Percentiles rank a stretch among this genome's conserved stretches.
These are phyloP conservation scores for Syncerus caffer DNA, from an alignment of 2,797 vertebrate genomes.

Conservation along the genomic window DNA sequence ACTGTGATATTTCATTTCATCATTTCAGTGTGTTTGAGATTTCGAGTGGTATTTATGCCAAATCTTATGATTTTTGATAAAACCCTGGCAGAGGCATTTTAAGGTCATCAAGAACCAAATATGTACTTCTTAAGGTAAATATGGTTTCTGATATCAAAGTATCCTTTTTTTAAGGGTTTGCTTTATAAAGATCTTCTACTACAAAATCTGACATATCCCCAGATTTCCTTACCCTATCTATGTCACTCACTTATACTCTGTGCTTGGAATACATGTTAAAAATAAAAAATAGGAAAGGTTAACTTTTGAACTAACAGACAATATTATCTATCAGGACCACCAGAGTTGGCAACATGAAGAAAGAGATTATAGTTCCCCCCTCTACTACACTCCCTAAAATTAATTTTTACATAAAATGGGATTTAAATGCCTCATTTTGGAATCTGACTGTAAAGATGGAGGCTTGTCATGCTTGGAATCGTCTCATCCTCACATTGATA, in stretches of 20 bases:
- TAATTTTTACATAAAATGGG: neutral
- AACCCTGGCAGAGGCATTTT: neutral
- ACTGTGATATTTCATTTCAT: neutral
- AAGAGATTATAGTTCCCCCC: neutral
- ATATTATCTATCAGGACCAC: neutral
- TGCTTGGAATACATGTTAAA: neutral
- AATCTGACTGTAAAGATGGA: neutral
- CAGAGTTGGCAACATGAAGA: neutral
- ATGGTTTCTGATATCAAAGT: neutral
- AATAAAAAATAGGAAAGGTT: neutral
- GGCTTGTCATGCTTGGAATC: slow-evolving; percentile 1
- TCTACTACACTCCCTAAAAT: neutral
- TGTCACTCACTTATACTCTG: neutral
- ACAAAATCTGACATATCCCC: neutral
- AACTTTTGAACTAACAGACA: neutral
- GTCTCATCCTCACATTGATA: neutral
- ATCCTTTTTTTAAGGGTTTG: neutral
- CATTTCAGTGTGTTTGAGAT: neutral
- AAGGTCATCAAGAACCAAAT: slow-evolving; percentile 30
- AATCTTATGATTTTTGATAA: slow-evolving; percentile 13
- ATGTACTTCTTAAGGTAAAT: neutral
- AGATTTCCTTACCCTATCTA: neutral
- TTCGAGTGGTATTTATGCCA: neutral
- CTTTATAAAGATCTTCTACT: neutral
- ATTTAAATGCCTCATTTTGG: neutral